Base-by-base conservation (phyloP, 1,140 invertebrate genomes). In the Bradysia coprophila region DNA sequence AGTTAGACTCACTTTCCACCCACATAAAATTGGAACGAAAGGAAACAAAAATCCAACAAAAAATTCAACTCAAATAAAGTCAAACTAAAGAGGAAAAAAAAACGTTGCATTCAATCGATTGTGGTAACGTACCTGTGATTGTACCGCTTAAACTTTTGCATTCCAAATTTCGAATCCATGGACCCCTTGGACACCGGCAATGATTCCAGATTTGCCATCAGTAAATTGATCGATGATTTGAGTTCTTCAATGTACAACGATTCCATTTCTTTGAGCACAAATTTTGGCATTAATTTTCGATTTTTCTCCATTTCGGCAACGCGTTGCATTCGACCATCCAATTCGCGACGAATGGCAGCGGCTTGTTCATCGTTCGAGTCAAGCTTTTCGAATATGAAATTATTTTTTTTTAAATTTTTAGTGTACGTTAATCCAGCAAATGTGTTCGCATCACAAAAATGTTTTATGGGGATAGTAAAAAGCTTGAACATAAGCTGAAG, bases 181-280 rank as follows among this genome's bases (percentile, higher is more conserved):
- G 89, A 88, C 56, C 88, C 85, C 67, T 98, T 97, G 5, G 92
- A 94, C 40, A 99, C 94, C 24, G 96, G 96, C 45, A 98, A 73
- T 44, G 90, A 95, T 71, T 99, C 96, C 57, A 99, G 70, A 73
- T 98, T 98, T 40, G 87, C 87, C 89, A 98, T 99, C 49, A 99
- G 71, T 45, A 92, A 71, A 66, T 96, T 98, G 63, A 99, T 97
- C 46, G 91, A 93, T 46, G 90, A 81, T 64, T 95, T 93, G 46
- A 96, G 69, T 65, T 99, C 96, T 70, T 98, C 95, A 48, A 98
- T 84, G 68, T 97, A 98, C 53, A 98, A 75, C 37, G 87, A 92
- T 68, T 99, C 95, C 96, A 99, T 99, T 68, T 98, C 95, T 75
- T 98, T 98, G 40, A 98, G 72, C 41, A 98, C 91, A 74, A 98